Base-by-base conservation (phyloP, 2,888 invertebrate species). In the Dexiosoma caninum region DNA sequence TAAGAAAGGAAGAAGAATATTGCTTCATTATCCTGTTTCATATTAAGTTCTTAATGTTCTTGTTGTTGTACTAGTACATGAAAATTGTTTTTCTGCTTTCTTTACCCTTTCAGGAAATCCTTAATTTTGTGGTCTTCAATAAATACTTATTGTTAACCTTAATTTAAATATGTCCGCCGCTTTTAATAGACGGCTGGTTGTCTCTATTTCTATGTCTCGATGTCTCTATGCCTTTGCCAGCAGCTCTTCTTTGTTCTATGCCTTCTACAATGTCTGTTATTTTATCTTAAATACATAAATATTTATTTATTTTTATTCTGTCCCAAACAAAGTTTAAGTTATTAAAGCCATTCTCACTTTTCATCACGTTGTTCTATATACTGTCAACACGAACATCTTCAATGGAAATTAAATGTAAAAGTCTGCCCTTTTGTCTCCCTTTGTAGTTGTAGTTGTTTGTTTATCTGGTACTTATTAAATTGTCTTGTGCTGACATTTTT, bases 401-500 rank as follows among this genome's bases (percentile, higher is more conserved):
- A 64, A 37, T 32, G 12, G 23, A n/a, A 49, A 4, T 23, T 32
- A n/a, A 62, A 23, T 19, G 21, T 32, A 12, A 8, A 30, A 42
- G 1, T 35, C 14, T 14, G 21, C 10, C 16, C 35, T 70, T 40
- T 27, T 14, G 9, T 35, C 12, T 49, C n/a, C 32, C 3, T 0
- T 21, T 60, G 14, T 44, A 37, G 3, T 10, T 42, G 19, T 12
- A 23, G 10, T 46, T 46, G 14, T 37, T 37, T 55, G 44, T 44
- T 51, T 40, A 40, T 35, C 35, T 37, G 16, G 14, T 32, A 42
- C 46, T 64, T 74, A 44, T 16, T 66, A 59, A 59, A 30, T 51
- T 59, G 49, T 59, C 21, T 49, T 57, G 66, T 59, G 74, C 30
- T 19, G 49, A 49, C 57, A 66, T 40, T 57, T 66, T 30, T 66